Conservation (phyloP, 2,888 invertebrate species). For the Hyposoter dolosus region DNA sequence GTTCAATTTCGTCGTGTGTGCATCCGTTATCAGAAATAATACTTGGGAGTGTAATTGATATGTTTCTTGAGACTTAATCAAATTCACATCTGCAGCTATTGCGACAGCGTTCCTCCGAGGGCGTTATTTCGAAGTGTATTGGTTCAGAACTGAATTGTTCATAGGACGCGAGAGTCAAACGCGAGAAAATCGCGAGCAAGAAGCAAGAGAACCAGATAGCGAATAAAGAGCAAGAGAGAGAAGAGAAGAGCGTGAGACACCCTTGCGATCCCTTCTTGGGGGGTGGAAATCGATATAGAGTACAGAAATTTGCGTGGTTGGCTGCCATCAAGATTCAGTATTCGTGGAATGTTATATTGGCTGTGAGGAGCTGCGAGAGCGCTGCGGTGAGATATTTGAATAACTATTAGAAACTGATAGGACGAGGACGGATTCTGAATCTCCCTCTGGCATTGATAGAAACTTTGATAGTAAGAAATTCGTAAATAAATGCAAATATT, state of each 20-base stretch:
- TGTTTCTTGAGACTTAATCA: conserved; percentile 33
- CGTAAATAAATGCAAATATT: conserved; percentile 12
- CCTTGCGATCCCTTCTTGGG: conserved; percentile 24
- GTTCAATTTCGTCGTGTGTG: conserved; percentile 13
- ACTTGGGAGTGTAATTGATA: conserved; percentile 47
- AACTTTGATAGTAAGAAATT: conserved; percentile 42
- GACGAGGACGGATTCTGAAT: conserved; percentile 20
- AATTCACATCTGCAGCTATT: conserved; percentile 61
- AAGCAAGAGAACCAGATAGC: conserved; percentile 24
- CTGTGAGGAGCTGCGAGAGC: conserved; percentile 45
- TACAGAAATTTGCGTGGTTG: conserved; percentile 27
- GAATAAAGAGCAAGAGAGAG: conserved; percentile 29
- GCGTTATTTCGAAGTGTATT: conserved; percentile 48
- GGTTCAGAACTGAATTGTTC: conserved; percentile 47
- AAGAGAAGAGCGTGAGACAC: background rate
- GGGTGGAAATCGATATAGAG: conserved; percentile 20
- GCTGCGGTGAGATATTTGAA: conserved; percentile 50
- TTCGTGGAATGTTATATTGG: conserved; percentile 64
- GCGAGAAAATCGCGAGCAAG: conserved; percentile 35
- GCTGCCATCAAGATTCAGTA: conserved; percentile 55
- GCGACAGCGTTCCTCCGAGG: conserved; percentile 27
- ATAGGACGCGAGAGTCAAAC: conserved; percentile 25
- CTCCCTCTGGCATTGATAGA: conserved; percentile 13
- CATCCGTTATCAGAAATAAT: conserved; percentile 31
- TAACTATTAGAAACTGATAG: conserved; percentile 64